phyloP scores from a whole-genome alignment of 2,888 invertebrate species.

The Nymphalis c-album region DNA sequence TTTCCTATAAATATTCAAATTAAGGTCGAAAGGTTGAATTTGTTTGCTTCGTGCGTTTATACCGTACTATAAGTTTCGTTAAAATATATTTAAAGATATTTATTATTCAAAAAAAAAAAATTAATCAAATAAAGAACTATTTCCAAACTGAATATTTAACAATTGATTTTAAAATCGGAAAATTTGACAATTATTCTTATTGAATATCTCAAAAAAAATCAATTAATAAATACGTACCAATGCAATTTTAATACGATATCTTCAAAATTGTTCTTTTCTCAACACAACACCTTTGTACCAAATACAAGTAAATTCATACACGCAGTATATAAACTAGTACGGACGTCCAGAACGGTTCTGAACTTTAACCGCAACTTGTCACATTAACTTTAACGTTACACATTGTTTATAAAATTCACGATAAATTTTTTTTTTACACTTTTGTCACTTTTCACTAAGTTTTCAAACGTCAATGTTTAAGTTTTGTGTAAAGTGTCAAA shows the following conservation, averaged over 20 bases:
- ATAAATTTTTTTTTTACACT: slow-evolving; percentile 16
- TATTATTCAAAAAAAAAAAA: neutral
- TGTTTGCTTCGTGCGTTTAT: slow-evolving; percentile 35
- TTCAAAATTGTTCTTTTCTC: slow-evolving; percentile 21
- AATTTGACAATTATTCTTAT: no score
- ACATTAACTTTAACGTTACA: slow-evolving; percentile 55
- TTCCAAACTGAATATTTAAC: no score
- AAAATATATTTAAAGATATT: neutral
- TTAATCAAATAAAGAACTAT: no score
- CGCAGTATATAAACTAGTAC: slow-evolving; percentile 34
- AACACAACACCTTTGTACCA: slow-evolving; percentile 7
- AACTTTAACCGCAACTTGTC: slow-evolving; percentile 70
- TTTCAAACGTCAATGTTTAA: slow-evolving; percentile 21
- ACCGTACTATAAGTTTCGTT: neutral
- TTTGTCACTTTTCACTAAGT: slow-evolving; percentile 29
- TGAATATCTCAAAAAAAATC: neutral
- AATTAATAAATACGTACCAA: neutral
- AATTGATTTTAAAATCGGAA: neutral
- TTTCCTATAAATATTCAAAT: slow-evolving; percentile 60
- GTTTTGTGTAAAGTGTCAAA: slow-evolving; percentile 14
- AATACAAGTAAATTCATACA: slow-evolving; percentile 25
- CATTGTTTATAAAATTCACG: slow-evolving; percentile 27
- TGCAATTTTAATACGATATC: slow-evolving; percentile 2
- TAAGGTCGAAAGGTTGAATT: slow-evolving; percentile 52
- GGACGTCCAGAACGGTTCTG: slow-evolving; percentile 46